These are phyloP conservation scores for Chascanopsetta lugubris DNA, from an alignment of 2,113 vertebrate species.

Conservation along the genomic window DNA sequence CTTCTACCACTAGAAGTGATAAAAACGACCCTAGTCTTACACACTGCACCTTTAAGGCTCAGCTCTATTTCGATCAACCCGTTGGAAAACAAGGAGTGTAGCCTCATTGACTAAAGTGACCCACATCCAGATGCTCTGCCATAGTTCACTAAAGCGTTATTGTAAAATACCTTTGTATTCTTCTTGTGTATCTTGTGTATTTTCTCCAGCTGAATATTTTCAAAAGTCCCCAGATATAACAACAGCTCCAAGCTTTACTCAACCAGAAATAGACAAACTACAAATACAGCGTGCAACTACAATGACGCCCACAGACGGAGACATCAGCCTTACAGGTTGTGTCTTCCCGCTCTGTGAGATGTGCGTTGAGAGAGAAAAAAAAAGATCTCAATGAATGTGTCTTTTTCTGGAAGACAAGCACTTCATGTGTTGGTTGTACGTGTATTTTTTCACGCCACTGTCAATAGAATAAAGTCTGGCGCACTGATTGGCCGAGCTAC, in stretches of 20 bases:
- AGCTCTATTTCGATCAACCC: not conserved
- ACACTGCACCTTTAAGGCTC: not conserved
- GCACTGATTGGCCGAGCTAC: not conserved
- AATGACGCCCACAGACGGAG: constrained; percentile 11
- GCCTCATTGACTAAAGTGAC: not conserved
- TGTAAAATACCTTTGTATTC: constrained; percentile 34
- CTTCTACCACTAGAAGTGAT: no score
- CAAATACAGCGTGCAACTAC: constrained; percentile 5
- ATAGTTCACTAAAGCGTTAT: constrained; percentile 28
- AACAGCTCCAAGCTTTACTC: constrained; percentile 25
- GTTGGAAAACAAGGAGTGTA: no score
- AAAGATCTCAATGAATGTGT: not conserved
- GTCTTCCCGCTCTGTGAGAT: constrained; percentile 24
- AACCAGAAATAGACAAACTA: constrained; percentile 22
- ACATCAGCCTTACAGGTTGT: constrained; percentile 13
- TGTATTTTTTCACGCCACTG: constrained; percentile 26
- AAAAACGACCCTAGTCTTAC: no score
- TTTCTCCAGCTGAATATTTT: constrained; percentile 11
- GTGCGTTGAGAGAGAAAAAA: no score
- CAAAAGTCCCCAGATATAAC: constrained; percentile 30
- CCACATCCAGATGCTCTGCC: constrained; percentile 2
- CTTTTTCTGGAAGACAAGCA: not conserved
- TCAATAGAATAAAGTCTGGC: constrained; percentile 15
- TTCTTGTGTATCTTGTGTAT: constrained; percentile 33
- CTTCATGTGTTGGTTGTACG: not conserved